Percentiles rank a stretch among this genome's conserved stretches.
These are phyloP conservation scores for Acanthacorydalis orientalis DNA, from an alignment of 2,888 invertebrate species.

Conservation along the genomic window DNA sequence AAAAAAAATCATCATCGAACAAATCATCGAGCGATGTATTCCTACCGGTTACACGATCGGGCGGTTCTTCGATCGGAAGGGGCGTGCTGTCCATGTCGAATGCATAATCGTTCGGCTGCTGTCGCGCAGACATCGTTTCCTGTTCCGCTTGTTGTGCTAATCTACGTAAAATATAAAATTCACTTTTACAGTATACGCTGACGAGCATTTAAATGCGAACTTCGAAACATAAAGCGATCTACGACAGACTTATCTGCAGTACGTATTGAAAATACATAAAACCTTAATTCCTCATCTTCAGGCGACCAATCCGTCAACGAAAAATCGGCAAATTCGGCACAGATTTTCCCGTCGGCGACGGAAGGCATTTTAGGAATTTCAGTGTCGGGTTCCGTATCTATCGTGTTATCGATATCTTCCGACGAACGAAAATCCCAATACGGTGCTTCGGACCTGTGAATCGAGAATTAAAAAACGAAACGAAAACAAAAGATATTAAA, in stretches of 20 bases:
- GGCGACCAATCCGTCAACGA: constrained; percentile 42
- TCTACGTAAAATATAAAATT: neutral
- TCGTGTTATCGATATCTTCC: constrained; percentile 4
- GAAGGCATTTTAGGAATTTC: constrained; percentile 20
- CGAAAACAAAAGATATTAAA: neutral
- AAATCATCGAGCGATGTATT: too few relatives aligned
- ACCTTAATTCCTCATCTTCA: constrained; percentile 29
- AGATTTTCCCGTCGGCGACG: constrained; percentile 29
- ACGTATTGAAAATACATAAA: constrained; percentile 8
- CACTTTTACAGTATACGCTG: neutral
- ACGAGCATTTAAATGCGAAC: neutral
- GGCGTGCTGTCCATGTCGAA: constrained; percentile 2
- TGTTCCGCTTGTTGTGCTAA: neutral
- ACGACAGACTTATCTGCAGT: too few relatives aligned
- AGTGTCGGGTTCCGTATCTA: constrained; percentile 5
- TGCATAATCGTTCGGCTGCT: neutral
- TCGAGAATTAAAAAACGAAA: neutral
- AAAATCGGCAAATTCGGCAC: constrained; percentile 41
- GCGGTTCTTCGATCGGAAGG: neutral
- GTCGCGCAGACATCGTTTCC: neutral
- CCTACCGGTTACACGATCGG: neutral
- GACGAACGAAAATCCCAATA: constrained; percentile 7
- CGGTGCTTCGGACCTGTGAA: constrained; percentile 9
- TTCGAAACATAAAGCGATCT: neutral
- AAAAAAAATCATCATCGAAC: too few relatives aligned